phyloP scores from a whole-genome alignment of 2,113 vertebrate genomes.

The Sinocyclocheilus grahami region DNA sequence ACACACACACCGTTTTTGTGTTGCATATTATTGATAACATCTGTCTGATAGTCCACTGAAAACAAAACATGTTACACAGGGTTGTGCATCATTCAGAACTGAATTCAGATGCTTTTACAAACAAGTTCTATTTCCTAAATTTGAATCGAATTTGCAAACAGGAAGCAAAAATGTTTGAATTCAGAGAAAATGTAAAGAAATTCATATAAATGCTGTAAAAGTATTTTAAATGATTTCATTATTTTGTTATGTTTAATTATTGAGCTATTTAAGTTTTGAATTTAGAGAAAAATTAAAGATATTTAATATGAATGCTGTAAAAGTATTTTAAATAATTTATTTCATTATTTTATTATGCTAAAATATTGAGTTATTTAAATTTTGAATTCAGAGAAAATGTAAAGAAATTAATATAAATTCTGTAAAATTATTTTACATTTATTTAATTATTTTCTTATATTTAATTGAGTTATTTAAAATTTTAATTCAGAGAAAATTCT shows the following conservation, averaged over 20 bases:
- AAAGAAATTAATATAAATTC: too few relatives aligned
- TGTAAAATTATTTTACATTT: too few relatives aligned
- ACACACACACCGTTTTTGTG: background rate
- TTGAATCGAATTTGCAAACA: background rate
- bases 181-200: background rate
- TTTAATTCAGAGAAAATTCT: too few relatives aligned
- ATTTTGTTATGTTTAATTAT: background rate
- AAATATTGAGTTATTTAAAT: background rate
- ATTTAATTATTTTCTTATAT: too few relatives aligned
- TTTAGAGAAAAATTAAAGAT: too few relatives aligned
- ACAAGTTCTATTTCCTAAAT: background rate
- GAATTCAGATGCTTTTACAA: conserved; percentile 1
- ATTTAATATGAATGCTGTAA: too few relatives aligned
- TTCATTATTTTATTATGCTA: too few relatives aligned
- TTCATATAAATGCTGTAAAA: background rate
- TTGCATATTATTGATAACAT: conserved; percentile 13
- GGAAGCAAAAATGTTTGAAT: background rate
- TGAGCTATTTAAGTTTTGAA: too few relatives aligned
- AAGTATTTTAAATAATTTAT: too few relatives aligned
- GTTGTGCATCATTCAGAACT: conserved; percentile 21
- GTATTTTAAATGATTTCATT: background rate
- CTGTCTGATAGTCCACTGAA: background rate
- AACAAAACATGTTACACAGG: background rate
- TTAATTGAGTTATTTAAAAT: too few relatives aligned
- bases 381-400: too few relatives aligned